Percentiles rank a stretch among this genome's conserved stretches.
Evolutionary conservation across 2,888 invertebrate genomes (phyloP).

Genomic region (Lasioglossum leucozonium): DNA sequence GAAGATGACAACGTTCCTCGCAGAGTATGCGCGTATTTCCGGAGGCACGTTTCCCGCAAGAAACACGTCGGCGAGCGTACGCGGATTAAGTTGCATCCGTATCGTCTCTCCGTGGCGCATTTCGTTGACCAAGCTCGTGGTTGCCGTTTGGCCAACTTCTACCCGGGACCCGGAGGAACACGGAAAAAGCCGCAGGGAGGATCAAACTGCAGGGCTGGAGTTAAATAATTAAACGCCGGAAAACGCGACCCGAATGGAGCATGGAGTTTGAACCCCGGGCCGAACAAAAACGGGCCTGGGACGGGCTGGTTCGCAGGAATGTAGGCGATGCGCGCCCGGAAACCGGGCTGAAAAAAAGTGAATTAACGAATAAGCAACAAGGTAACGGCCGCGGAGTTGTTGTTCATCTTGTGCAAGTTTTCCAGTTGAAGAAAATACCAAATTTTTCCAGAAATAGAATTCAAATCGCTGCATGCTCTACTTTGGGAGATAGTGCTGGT

Average conservation of each 20-base stretch:
- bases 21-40: not conserved
- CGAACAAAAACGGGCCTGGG: constrained; percentile 5
- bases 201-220: not conserved
- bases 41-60: not conserved
- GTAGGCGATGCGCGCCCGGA: no score
- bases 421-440: no score
- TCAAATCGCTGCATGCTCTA: no score
- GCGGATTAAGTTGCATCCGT: constrained; percentile 16
- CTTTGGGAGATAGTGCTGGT: no score
- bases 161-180: not conserved
- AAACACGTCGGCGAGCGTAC: constrained; percentile 22
- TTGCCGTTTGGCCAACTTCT: not conserved
- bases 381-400: not conserved
- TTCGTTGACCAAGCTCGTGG: constrained; percentile 7
- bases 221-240: constrained; percentile 34
- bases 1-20: not conserved
- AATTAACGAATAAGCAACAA: not conserved
- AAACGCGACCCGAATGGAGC: not conserved
- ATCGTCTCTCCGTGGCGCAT: constrained; percentile 19
- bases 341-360: not conserved
- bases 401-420: not conserved
- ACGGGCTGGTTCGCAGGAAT: not conserved
- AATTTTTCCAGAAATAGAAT: no score
- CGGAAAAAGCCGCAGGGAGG: not conserved
- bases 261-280: not conserved